Evolutionary conservation across 2,113 vertebrate genomes (phyloP).

Genomic region (Strigops habroptila): DNA sequence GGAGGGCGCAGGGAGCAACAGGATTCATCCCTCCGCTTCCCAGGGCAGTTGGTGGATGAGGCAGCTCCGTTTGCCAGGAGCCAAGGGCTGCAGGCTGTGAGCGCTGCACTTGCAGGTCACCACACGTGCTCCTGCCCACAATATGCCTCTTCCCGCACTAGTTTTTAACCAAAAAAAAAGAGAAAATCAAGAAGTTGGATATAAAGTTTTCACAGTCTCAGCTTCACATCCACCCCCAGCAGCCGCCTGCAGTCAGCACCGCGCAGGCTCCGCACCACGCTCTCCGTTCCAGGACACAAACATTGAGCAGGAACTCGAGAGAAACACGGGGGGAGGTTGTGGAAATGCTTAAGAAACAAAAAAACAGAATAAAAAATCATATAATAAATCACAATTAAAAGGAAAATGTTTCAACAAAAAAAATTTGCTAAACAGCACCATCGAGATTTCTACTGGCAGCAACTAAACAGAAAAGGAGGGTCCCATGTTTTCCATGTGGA

Average conservation of each 20-base stretch:
- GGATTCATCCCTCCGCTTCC: background rate
- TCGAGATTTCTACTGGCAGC: constrained; percentile 46
- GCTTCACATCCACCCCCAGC: background rate
- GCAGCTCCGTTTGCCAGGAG: background rate
- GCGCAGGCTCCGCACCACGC: rapidly evolving
- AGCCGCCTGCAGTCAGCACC: background rate
- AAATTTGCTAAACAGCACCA: constrained; percentile 49
- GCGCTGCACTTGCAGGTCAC: background rate
- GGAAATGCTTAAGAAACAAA: background rate
- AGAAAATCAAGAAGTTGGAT: background rate
- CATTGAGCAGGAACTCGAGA: background rate
- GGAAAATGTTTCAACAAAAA: background rate
- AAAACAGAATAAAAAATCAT: background rate
- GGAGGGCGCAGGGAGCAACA: background rate
- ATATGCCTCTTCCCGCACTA: background rate
- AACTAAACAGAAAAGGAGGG: background rate
- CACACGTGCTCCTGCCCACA: background rate
- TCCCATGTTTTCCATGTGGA: background rate
- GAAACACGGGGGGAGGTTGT: background rate
- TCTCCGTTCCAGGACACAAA: background rate
- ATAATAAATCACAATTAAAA: background rate
- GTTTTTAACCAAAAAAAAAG: background rate
- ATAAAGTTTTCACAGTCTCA: constrained; percentile 53
- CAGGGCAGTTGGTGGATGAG: background rate
- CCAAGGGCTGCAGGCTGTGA: background rate